A percentile compares a stretch with the other conserved stretches of the same genome.
Conservation (phyloP, 1,140 invertebrate genomes). For the Schlechtendalia chinensis region DNA sequence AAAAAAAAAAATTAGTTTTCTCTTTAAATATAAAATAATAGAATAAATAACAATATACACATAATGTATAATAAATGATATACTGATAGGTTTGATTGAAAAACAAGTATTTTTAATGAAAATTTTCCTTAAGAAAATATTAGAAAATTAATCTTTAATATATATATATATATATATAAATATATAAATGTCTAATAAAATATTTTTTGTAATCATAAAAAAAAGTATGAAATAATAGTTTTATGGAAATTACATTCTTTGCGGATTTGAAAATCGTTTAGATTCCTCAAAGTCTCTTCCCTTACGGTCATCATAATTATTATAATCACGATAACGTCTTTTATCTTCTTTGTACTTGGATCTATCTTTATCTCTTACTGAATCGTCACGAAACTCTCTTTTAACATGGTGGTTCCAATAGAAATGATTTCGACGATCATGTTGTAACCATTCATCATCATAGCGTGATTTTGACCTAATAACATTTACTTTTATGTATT, state of each 20-base stretch:
- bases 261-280: background rate
- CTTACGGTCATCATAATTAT: constrained; percentile 10
- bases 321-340: background rate
- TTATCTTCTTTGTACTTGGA: constrained; percentile 18
- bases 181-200: background rate
- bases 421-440: background rate
- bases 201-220: background rate
- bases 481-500: too few relatives aligned
- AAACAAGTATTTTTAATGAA: background rate
- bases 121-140: background rate
- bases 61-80: background rate
- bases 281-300: constrained; percentile 5
- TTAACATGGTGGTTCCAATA: constrained; percentile 7
- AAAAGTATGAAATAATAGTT: background rate
- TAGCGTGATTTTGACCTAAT: background rate
- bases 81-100: background rate
- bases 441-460: constrained; percentile 6
- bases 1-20: too few relatives aligned
- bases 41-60: background rate
- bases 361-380: constrained; percentile 26
- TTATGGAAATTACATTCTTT: constrained; percentile 22
- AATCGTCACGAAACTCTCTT: constrained; percentile 24
- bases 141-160: background rate
- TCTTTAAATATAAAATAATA: background rate
- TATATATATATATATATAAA: too few relatives aligned